phyloP scores from a whole-genome alignment of 2,797 vertebrate species.

The Xiphophorus birchmanni region DNA sequence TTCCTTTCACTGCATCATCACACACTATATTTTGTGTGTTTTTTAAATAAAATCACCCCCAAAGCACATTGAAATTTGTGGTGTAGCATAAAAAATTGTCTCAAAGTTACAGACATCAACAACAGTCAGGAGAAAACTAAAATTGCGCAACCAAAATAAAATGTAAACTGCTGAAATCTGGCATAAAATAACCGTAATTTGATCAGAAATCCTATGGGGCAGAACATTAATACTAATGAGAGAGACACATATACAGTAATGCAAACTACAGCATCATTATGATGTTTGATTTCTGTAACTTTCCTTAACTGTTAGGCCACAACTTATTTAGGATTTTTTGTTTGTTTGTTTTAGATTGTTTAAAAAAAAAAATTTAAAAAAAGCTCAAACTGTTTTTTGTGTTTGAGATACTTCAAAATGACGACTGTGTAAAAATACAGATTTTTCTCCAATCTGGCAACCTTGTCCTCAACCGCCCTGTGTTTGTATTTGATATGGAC shows the following conservation, averaged over 20 bases:
- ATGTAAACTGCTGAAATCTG: background rate
- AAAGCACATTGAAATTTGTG: background rate
- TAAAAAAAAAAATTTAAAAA: too few relatives aligned
- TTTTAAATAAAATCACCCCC: background rate
- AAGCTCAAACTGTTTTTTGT: too few relatives aligned
- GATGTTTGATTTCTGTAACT: background rate
- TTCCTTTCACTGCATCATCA: background rate
- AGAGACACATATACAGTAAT: background rate
- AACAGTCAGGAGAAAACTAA: background rate
- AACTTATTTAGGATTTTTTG: background rate
- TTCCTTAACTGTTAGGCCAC: background rate
- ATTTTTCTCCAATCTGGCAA: constrained; percentile 50
- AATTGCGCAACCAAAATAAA: background rate
- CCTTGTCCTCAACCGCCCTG: background rate
- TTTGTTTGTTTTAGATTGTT: background rate
- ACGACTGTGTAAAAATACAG: background rate
- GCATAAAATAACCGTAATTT: background rate
- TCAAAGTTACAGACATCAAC: background rate
- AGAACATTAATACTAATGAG: background rate
- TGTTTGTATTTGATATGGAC: constrained; percentile 24
- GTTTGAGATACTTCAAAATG: background rate
- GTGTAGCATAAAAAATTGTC: background rate
- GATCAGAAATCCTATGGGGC: background rate
- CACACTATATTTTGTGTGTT: background rate
- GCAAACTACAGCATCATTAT: background rate